A percentile compares a stretch with the other conserved stretches of the same genome.
Evolutionary conservation across 2,888 invertebrate species (phyloP).

Genomic region (Heteromyza rotundicornis): DNA sequence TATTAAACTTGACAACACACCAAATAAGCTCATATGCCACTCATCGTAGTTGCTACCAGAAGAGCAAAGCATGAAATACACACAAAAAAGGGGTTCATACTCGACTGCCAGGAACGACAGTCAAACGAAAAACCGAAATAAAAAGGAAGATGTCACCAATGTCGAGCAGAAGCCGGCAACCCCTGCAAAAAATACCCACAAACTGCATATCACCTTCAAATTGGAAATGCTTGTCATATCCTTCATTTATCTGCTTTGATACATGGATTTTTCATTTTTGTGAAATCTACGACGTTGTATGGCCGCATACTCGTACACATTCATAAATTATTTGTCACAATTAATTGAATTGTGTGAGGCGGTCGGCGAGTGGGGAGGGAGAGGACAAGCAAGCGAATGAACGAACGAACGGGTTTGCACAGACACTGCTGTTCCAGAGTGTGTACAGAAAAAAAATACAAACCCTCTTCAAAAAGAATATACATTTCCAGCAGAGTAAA

Average conservation of each 20-base stretch:
- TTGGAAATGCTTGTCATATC: constrained; percentile 63
- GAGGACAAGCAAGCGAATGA: too few relatives aligned
- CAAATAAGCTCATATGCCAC: constrained; percentile 46
- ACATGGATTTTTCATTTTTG: constrained; percentile 45
- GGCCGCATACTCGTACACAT: constrained; percentile 25
- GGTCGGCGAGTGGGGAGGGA: too few relatives aligned
- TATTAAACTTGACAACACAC: neutral
- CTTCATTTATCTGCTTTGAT: constrained; percentile 52
- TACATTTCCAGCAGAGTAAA: neutral
- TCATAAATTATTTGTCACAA: constrained; percentile 53
- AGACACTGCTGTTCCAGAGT: constrained; percentile 15
- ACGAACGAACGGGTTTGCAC: constrained; percentile 12
- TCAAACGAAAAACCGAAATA: neutral
- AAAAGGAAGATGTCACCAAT: constrained; percentile 25
- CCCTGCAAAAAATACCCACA: constrained; percentile 36
- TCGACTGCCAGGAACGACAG: neutral
- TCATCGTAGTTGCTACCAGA: constrained; percentile 29
- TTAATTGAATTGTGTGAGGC: constrained; percentile 52
- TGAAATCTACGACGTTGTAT: constrained; percentile 15
- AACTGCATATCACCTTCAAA: constrained; percentile 46
- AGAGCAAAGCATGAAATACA: constrained; percentile 5
- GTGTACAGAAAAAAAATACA: constrained; percentile 24
- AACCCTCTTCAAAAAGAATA: neutral
- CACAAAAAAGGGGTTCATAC: constrained; percentile 42
- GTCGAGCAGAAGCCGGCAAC: constrained; percentile 2